Evolutionary conservation across 2,888 invertebrate species (phyloP).

Genomic region (Ophonus ardosiacus): DNA sequence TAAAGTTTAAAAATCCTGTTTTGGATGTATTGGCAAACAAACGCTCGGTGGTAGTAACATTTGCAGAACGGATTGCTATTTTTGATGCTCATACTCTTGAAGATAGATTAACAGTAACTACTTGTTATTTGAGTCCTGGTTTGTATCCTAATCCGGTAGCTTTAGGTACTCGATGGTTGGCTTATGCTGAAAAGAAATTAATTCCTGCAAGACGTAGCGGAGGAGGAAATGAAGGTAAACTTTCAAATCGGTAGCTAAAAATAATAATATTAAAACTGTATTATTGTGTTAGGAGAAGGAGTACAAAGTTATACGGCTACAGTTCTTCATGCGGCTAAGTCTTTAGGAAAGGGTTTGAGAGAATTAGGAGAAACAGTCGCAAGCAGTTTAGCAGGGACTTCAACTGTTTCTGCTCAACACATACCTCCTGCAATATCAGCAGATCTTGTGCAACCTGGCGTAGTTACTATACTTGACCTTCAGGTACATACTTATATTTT

Average conservation of each 20-base stretch:
- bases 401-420: conserved; percentile 70
- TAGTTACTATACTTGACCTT: conserved; percentile 92
- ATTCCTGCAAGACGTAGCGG: conserved; percentile 87
- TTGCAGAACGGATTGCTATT: conserved; percentile 92
- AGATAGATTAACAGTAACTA: conserved; percentile 91
- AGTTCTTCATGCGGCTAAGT: conserved; percentile 96
- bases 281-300: conserved; percentile 80
- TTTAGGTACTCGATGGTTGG: conserved; percentile 90
- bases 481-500: conserved; percentile 76
- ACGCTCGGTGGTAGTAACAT: conserved; percentile 91
- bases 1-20: conserved; percentile 94
- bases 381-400: conserved; percentile 88
- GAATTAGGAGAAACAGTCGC: conserved; percentile 95
- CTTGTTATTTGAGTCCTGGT: conserved; percentile 93
- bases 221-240: conserved; percentile 87
- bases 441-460: conserved; percentile 88
- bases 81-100: conserved; percentile 94
- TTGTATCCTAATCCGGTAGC: conserved; percentile 90
- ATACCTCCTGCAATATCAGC: conserved; percentile 69
- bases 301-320: conserved; percentile 94
- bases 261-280: neutral
- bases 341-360: conserved; percentile 92
- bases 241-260: neutral
- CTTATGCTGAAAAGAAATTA: conserved; percentile 92
- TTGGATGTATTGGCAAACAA: conserved; percentile 93